phyloP scores from a whole-genome alignment of 2,888 invertebrate genomes.

The Chironomus tentans region DNA sequence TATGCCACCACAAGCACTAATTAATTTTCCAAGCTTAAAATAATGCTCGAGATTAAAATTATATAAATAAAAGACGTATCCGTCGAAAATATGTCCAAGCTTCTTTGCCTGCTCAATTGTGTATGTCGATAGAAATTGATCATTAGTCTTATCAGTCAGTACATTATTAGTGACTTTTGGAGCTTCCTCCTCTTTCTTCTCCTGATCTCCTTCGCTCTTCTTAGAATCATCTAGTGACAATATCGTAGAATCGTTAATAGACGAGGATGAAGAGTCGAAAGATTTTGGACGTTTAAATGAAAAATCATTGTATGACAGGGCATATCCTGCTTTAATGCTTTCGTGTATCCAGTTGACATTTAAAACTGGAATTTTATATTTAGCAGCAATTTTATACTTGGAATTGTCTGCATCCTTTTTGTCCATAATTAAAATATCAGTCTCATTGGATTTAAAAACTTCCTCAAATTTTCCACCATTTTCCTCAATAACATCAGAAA shows the following conservation, averaged over 20 bases:
- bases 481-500: slow-evolving; percentile 53
- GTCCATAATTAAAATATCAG: neutral
- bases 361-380: neutral
- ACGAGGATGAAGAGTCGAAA: too few species aligned
- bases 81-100: neutral
- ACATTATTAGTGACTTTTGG: neutral
- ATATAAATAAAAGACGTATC: neutral
- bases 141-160: neutral
- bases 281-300: neutral
- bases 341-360: neutral
- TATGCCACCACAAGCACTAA: neutral
- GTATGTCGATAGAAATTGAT: neutral
- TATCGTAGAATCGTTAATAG: too few species aligned
- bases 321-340: neutral
- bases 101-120: neutral
- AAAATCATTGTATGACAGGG: neutral
- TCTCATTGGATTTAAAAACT: neutral
- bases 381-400: neutral
- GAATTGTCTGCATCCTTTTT: neutral
- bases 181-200: neutral
- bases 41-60: neutral
- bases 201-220: neutral
- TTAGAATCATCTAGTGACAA: too few species aligned
- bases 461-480: slow-evolving; percentile 51
- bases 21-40: neutral